Conservation (phyloP, 2,888 invertebrate species). For the Drosophila helvetica region DNA sequence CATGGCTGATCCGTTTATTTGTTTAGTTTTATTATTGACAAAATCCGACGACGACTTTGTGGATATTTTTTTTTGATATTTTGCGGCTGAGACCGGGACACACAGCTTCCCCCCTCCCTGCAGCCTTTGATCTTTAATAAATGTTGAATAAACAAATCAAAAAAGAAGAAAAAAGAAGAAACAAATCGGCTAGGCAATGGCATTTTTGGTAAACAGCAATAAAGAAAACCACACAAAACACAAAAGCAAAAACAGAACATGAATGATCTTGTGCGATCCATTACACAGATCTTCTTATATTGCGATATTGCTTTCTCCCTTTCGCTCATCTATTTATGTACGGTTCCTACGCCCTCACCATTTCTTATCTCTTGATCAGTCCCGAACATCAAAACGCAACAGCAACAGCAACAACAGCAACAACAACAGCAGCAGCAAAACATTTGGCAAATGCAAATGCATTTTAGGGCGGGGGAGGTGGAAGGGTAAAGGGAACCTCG, state of each 20-base stretch:
- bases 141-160: conserved; percentile 75
- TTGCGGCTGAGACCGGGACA: conserved; percentile 3
- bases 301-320: too few species aligned
- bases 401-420: conserved; percentile 1
- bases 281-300: too few species aligned
- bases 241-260: not conserved
- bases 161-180: too few species aligned
- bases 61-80: conserved; percentile 48
- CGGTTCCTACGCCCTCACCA: too few species aligned
- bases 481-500: conserved; percentile 3
- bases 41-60: conserved; percentile 26
- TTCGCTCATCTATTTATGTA: too few species aligned
- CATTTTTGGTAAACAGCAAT: conserved; percentile 25
- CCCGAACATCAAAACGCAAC: conserved; percentile 38
- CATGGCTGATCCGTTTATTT: conserved; percentile 44
- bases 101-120: conserved; percentile 23
- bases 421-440: conserved; percentile 45
- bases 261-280: not conserved
- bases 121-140: conserved; percentile 73
- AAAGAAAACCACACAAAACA: conserved; percentile 26
- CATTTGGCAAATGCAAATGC: conserved; percentile 64
- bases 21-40: conserved; percentile 58
- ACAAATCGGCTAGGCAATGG: conserved; percentile 22
- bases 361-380: not conserved
- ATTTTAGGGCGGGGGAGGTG: not conserved